A percentile compares a stretch with the other conserved stretches of the same genome.
Conservation (phyloP, 2,113 vertebrate genomes). For the Donacobius atricapilla region DNA sequence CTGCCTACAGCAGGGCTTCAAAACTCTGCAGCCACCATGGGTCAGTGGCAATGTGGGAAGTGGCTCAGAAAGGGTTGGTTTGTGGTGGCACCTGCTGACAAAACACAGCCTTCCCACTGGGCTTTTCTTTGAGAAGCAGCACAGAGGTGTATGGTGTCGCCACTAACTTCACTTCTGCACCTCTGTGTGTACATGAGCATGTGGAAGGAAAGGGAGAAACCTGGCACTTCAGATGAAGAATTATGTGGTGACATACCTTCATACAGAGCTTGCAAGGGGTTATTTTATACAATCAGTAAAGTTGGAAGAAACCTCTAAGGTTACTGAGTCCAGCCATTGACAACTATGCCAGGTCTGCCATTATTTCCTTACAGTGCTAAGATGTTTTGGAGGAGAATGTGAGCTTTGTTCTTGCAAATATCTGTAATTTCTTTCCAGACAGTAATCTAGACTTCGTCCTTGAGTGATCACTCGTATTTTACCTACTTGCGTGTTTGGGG, state of each 20-base stretch:
- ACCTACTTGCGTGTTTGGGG: neutral
- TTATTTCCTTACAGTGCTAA: neutral
- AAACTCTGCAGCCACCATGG: neutral
- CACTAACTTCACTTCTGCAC: neutral
- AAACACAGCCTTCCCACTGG: neutral
- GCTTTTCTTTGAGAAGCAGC: neutral
- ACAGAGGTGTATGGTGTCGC: neutral
- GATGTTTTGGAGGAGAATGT: neutral
- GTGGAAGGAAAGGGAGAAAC: neutral
- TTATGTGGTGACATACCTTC: neutral
- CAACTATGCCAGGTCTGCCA: neutral
- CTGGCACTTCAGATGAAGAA: neutral
- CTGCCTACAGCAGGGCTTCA: neutral
- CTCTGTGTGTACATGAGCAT: accelerated
- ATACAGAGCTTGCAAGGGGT: neutral
- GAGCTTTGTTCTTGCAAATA: neutral
- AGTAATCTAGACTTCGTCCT: neutral
- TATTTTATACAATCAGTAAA: neutral
- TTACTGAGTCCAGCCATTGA: neutral
- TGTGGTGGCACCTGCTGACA: neutral
- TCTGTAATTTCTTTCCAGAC: neutral
- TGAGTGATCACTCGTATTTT: neutral
- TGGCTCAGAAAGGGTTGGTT: neutral
- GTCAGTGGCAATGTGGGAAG: neutral
- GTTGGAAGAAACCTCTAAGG: neutral